Evolutionary conservation across 2,888 invertebrate genomes (phyloP), one percentile per base, ranked within the genome.

Genomic region (Acleris holmiana): DNA sequence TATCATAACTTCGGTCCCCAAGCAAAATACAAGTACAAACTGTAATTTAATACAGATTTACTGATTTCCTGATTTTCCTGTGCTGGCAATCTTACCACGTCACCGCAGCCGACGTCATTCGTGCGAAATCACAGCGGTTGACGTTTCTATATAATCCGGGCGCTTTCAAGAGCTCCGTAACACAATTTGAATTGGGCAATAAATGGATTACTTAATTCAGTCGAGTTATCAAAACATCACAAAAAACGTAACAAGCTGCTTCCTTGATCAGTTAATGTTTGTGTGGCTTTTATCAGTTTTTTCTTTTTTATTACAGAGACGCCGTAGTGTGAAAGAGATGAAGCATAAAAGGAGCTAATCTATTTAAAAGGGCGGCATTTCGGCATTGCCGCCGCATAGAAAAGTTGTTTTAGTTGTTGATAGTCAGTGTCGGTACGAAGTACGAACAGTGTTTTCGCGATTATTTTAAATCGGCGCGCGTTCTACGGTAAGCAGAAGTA

Each of bases 81-180:
- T 19, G 25, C 4, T 60, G 44, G 65, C 59, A 60, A 65, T 59
- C 59, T 59, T 25, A 41, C 44, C 64, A 65, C 65, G 65, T 60
- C 59, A 65, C 21, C 44, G n/a, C 4, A 15, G 44, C 18, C 21
- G 35, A 65, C 59, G 59, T 65, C 65, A 65, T 55, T 23, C 46
- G 13, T 2, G 21, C 44, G 25, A 18, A 41, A 29, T 58, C 59
- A 55, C 55, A 21, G n/a, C 29, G 17, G 35, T 60, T 60, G 55
- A 65, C 59, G 35, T 59, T 60, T 21, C 18, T 4, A 13, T 2
- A 50, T 59, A 50, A 29, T 4, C 25, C 65, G 50, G 23, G 49
- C 35, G 13, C 10, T 21, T 55, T 46, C 21, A 21, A 44, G 46
- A 35, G 6, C 35, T 10, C n/a, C 4, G 8, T 4, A 23, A 5